Base-by-base conservation (phyloP, 2,888 invertebrate genomes). In the Trissoscelio sp. region DNA sequence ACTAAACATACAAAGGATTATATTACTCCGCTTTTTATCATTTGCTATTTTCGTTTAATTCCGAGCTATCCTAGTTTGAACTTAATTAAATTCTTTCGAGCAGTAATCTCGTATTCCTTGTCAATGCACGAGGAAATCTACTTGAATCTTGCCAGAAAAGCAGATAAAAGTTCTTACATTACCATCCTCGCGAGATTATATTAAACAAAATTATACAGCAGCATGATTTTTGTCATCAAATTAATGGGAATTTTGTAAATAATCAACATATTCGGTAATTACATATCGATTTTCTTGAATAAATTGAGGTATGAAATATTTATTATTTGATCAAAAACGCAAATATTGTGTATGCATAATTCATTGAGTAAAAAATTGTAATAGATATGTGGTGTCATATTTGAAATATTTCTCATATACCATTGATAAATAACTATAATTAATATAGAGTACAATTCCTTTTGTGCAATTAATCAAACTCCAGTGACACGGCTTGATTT, bases 1-100 rank as follows among this genome's bases (percentile, higher is more conserved):
- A 11, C 44, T 62, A 34, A 39, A 60, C 44, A 69, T 24, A 62
- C 69, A 67, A 69, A 67, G 37, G 77, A 77, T 62, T 69, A 62
- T 77, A 55, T 69, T 77, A 31, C 77, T 37, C 9, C 7, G 31
- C 34, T 12, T 69, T 69, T 79, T 58, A 72, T 72, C 57, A 58
- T 72, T 79, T 51, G 28, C 48, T 42, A 66, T 72, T 79, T 55
- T 58, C 79, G 24, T 69, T 62, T 78, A 62, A 78, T 78, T 67
- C 14, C 62, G 16, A 28, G 39, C 34, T 46, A 69, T 62, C 9
- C 69, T 69, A 53, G 62, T 62, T 46, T 22, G 57, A 70, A 79
- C 51, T 72, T 79, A 79, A 79, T 79, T 72, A 79, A 72, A 73
- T 79, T 79, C 79, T 79, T 72, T 73, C 53, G 58, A 66, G 58